Conservation (phyloP, 2,113 vertebrate genomes). For the Lamprotornis superbus region DNA sequence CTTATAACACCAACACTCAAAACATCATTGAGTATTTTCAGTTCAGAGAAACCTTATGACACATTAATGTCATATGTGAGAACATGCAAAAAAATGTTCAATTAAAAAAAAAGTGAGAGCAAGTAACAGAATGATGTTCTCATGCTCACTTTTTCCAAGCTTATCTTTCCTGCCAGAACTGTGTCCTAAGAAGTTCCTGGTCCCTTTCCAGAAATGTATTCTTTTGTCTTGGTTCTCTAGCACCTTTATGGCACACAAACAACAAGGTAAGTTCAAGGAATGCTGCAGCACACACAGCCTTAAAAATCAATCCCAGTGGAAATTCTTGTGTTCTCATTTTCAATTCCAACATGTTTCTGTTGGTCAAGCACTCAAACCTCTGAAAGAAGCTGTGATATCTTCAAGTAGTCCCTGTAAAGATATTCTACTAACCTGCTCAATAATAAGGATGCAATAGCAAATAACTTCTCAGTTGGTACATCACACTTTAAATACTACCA, state of each 20-base stretch:
- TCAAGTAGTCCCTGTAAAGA: not conserved
- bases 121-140: not conserved
- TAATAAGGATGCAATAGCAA: not conserved
- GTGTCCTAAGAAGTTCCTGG: not conserved
- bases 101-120: not conserved
- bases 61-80: not conserved
- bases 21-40: not conserved
- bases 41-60: not conserved
- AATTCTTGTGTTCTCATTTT: not conserved
- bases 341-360: not conserved
- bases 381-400: not conserved
- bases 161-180: conserved; percentile 9
- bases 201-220: not conserved
- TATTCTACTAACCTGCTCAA: not conserved
- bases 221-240: conserved; percentile 1
- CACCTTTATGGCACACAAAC: not conserved
- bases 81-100: not conserved
- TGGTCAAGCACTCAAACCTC: not conserved
- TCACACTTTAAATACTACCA: not conserved
- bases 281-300: not conserved
- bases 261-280: not conserved
- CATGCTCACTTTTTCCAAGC: not conserved
- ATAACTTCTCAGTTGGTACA: not conserved
- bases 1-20: not conserved
- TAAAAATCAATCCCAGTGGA: not conserved